Base-by-base conservation (phyloP, 2,797 vertebrate species). In the Chelon auratus region DNA sequence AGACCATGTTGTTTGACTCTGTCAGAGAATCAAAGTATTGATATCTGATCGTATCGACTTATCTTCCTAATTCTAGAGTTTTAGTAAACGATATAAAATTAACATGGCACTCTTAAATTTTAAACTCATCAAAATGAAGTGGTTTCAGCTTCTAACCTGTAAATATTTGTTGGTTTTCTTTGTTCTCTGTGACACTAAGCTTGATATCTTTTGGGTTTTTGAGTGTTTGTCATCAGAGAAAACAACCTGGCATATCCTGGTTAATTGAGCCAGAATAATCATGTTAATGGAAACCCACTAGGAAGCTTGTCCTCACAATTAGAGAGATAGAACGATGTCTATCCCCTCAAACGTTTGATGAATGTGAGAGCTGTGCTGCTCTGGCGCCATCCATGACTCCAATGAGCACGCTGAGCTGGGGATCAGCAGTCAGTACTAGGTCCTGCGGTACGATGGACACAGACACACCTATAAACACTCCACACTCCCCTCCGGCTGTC, bases 361-460 rank as follows among this genome's bases (percentile, higher is more conserved):
- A 75, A 82, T 77, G 75, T 42, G 20, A 36, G 75, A 62, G 66
- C 60, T 78, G 60, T 77, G 54, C 36, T 61, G 42, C 56, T 24
- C 69, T 65, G 59, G 80, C 68, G 47, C 68, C 72, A 17, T 64
- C 24, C 53, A 42, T 1, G 2, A 40, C 58, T 18, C 30, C 59
- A 60, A 71, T 53, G 67, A 81, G 72, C 65, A 83, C 30, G 30
- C 65, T 64, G 24, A 15, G 36, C 50, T 75, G 67, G 72, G 40
- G 47, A 55, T 67, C 56, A 62, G 40, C 51, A 52, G 43, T 40
- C 37, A 50, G 39, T 9, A 18, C 33, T 73, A 45, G 20, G 15
- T 8, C 17, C 43, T 45, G 15, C 15, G 15, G 15, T 17, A 45
- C 14, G 12, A 40, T 2, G 1, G 15, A 47, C 37, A 62, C 13